Conservation (phyloP, 2,888 invertebrate species). For the Chrysomela aeneicollis region DNA sequence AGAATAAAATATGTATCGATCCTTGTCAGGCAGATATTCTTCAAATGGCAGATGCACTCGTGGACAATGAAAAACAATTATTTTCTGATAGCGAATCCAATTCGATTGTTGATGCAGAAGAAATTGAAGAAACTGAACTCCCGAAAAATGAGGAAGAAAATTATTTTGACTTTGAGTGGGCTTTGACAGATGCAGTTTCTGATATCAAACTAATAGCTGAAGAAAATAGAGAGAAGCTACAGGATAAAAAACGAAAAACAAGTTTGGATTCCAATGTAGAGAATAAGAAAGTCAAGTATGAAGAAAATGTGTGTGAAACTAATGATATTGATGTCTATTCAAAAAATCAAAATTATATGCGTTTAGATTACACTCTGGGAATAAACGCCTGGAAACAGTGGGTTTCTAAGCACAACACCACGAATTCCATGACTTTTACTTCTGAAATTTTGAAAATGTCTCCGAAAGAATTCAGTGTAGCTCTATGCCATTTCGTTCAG, state of each 20-base stretch:
- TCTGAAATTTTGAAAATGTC: slow-evolving; percentile 84
- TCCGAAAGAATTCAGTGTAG: slow-evolving; percentile 84
- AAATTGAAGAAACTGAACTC: slow-evolving; percentile 67
- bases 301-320: slow-evolving; percentile 61
- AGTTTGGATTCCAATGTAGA: neutral
- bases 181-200: slow-evolving; percentile 12
- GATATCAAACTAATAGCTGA: neutral
- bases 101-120: slow-evolving; percentile 1
- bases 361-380: slow-evolving; percentile 74
- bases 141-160: slow-evolving; percentile 58
- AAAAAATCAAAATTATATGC: slow-evolving; percentile 17
- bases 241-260: neutral
- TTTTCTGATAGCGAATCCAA: slow-evolving; percentile 13
- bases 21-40: slow-evolving; percentile 87
- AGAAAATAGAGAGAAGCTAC: neutral
- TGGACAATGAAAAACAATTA: slow-evolving; percentile 76
- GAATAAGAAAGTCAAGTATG: slow-evolving; percentile 62
- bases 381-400: slow-evolving; percentile 91
- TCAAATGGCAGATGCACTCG: slow-evolving; percentile 92
- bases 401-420: slow-evolving; percentile 71
- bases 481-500: slow-evolving; percentile 83
- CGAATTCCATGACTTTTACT: slow-evolving; percentile 72
- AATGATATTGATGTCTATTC: neutral
- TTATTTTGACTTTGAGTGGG: slow-evolving; percentile 70
- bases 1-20: slow-evolving; percentile 86